A percentile compares a stretch with the other conserved stretches of the same genome.
These are phyloP conservation scores for Genyomyrus donnyi DNA, from an alignment of 2,113 vertebrate genomes.

Conservation along the genomic window DNA sequence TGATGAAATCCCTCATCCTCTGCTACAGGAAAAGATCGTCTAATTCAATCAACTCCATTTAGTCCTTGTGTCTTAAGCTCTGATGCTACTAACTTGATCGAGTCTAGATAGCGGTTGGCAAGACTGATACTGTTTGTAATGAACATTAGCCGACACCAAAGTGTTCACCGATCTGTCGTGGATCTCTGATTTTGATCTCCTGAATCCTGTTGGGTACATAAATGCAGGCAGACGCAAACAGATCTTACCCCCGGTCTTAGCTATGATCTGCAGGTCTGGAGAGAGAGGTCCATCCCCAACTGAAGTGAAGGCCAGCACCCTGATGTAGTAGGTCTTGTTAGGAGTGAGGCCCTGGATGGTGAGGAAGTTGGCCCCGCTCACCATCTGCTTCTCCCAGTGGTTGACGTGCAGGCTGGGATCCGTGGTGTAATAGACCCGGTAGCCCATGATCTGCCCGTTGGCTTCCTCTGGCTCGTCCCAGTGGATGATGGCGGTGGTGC, in stretches of 20 bases:
- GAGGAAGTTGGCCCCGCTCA: constrained; percentile 87
- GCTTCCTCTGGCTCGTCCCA: constrained; percentile 98
- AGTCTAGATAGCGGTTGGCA: background rate
- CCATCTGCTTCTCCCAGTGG: constrained; percentile 96
- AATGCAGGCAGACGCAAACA: background rate
- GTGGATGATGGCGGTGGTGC: constrained; percentile 91
- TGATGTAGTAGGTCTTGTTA: constrained; percentile 93
- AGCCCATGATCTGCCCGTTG: constrained; percentile 94
- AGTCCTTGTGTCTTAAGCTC: background rate
- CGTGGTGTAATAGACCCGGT: constrained; percentile 94
- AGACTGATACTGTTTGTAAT: background rate
- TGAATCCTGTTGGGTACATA: background rate
- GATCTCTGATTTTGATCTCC: background rate
- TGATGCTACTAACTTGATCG: background rate
- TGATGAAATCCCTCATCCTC: background rate
- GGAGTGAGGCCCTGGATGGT: constrained; percentile 87
- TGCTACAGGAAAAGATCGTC: background rate
- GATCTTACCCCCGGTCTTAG: constrained; percentile 82
- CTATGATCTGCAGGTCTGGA: constrained; percentile 93
- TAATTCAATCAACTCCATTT: background rate
- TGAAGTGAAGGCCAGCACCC: constrained; percentile 94
- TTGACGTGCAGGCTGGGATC: constrained; percentile 81
- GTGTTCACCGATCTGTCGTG: background rate
- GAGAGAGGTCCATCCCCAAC: constrained; percentile 95
- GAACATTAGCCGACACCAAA: background rate